Conservation (phyloP, 2,888 invertebrate genomes). For the Mechanitis mazaeus region DNA sequence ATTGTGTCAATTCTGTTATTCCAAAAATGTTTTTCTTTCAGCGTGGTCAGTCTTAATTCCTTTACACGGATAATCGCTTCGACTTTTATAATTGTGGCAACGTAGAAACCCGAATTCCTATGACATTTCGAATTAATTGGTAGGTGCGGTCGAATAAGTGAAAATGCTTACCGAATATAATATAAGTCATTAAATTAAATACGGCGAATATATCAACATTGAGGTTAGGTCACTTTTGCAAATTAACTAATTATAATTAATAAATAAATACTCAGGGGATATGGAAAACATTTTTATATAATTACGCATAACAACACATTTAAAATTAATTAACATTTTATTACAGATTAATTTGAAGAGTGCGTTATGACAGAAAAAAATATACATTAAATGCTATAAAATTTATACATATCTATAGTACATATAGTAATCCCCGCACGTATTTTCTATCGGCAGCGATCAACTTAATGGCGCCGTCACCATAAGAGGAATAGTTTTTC, state of each 20-base stretch:
- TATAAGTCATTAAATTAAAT: constrained; percentile 19
- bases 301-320: too few relatives aligned
- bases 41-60: too few relatives aligned
- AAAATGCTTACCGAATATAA: constrained; percentile 53
- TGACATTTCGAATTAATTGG: constrained; percentile 71
- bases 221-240: too few relatives aligned
- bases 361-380: not conserved
- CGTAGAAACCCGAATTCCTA: constrained; percentile 46
- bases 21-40: constrained; percentile 1
- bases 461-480: constrained; percentile 50
- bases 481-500: constrained; percentile 57
- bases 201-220: too few relatives aligned
- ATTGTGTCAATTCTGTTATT: too few relatives aligned
- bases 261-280: too few relatives aligned
- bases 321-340: not conserved
- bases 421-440: constrained; percentile 36
- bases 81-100: constrained; percentile 33
- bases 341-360: not conserved
- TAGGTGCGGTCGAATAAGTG: constrained; percentile 52
- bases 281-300: too few relatives aligned
- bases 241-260: too few relatives aligned
- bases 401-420: constrained; percentile 24
- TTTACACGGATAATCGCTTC: constrained; percentile 12
- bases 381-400: constrained; percentile 4
- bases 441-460: constrained; percentile 36